Conservation (phyloP, 2,888 invertebrate species). For the Ornithoptera alexandrae region DNA sequence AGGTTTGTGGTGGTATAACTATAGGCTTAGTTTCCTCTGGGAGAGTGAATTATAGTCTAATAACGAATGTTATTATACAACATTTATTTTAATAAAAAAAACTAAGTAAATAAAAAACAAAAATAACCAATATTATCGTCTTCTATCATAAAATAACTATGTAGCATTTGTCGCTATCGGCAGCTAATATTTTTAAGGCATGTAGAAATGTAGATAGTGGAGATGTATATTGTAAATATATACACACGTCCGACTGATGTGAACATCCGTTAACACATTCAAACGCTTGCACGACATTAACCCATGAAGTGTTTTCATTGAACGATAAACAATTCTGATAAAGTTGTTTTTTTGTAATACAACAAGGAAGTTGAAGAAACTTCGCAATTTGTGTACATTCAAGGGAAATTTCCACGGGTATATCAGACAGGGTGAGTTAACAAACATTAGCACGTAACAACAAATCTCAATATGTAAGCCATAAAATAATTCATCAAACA, state of each 20-base stretch:
- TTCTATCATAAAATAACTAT: not conserved
- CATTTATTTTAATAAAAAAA: too few relatives aligned
- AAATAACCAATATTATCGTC: not conserved
- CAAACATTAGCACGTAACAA: slow-evolving; percentile 21
- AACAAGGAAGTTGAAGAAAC: not conserved
- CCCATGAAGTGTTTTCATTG: slow-evolving; percentile 2
- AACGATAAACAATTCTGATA: not conserved
- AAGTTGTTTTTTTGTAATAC: not conserved
- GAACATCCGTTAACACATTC: not conserved
- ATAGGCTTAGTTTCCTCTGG: too few relatives aligned
- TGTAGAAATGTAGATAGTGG: not conserved
- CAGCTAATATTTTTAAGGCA: not conserved
- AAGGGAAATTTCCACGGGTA: slow-evolving; percentile 47
- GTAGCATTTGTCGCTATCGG: too few relatives aligned
- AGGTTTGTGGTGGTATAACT: too few relatives aligned
- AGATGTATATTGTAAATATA: not conserved
- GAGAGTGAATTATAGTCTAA: too few relatives aligned
- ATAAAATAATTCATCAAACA: slow-evolving; percentile 54
- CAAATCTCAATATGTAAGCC: slow-evolving; percentile 34
- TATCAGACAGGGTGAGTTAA: slow-evolving; percentile 37
- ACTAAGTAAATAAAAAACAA: not conserved
- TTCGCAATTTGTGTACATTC: not conserved
- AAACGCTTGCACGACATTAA: not conserved
- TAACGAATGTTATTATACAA: too few relatives aligned
- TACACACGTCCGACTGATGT: not conserved